Evolutionary conservation across 2,113 vertebrate species (phyloP), one percentile per base, ranked within the genome.

Genomic region (Oncorhynchus clarkii): DNA sequence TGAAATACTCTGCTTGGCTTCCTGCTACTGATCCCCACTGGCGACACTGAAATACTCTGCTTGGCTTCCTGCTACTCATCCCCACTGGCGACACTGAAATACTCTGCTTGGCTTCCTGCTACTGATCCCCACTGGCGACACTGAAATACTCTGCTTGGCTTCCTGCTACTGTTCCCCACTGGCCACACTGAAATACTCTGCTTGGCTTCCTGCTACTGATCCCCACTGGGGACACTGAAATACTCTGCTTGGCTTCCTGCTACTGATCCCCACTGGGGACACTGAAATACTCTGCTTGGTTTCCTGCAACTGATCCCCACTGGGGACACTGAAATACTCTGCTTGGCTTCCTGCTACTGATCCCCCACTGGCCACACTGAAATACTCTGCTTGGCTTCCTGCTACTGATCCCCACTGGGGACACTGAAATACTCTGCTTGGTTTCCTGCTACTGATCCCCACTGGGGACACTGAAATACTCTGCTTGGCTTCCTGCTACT

Each of bases 41-140:
- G 34, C 77, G 64, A 72, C 0, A 0, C 29, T 39, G 73, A 67
- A 27, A 64, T 81, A 78, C 74, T 71, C 45, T 62, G 59, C 72
- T 72, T 80, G 65, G 77, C 79, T 76, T 81, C 59, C 48, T 74
- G 54, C 70, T 69, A 7, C 74, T 85, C 67, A 70, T 72, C 80
- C 59, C 13, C 68, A 67, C 73, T 72, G 76, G 34, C 77, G 64
- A 72, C 45, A n/a, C 74, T 59, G 73, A 84, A 78, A 70, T 68
- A 26, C 26, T 26, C 26, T 26, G 26, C 26, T 26, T 26, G 26
- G 26, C 22, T 24, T 24, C 22, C 22, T 24, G 22, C 22, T 69
- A 7, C 74, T 85, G 70, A 70, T 73, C 80, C 59, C 13, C 68
- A 67, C 73, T 72, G 76, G 34, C 78, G 64, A 72, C 45, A 18